These are phyloP conservation scores for Malurus cyaneus DNA, from an alignment of 2,113 vertebrate species.

Conservation along the genomic window DNA sequence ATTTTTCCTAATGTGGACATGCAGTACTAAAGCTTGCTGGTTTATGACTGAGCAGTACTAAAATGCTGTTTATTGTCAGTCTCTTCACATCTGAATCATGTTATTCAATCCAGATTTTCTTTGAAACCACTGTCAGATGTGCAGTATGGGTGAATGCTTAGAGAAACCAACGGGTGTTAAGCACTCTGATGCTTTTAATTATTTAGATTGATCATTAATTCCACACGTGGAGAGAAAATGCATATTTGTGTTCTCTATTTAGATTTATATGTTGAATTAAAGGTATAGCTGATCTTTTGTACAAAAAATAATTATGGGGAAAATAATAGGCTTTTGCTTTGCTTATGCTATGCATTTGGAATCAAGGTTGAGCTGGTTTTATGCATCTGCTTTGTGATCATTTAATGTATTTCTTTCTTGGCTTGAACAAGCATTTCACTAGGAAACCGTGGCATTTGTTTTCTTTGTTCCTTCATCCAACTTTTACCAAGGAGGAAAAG, in stretches of 20 bases:
- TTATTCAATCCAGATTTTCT: slow-evolving; percentile 71
- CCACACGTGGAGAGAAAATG: neutral
- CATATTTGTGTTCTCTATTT: neutral
- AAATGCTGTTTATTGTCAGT: slow-evolving; percentile 63
- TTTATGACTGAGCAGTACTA: slow-evolving; percentile 50
- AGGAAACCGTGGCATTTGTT: neutral
- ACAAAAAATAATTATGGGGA: neutral
- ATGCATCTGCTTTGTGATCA: neutral
- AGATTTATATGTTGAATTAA: neutral
- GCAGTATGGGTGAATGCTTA: slow-evolving; percentile 30
- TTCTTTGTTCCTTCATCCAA: neutral
- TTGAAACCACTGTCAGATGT: slow-evolving; percentile 59
- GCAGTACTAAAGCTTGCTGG: slow-evolving; percentile 32
- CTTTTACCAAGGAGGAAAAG: neutral
- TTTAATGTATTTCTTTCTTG: neutral
- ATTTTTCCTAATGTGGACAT: slow-evolving; percentile 57
- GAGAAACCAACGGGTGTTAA: slow-evolving; percentile 24
- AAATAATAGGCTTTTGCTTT: neutral
- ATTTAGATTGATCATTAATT: slow-evolving; percentile 27
- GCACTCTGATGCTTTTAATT: slow-evolving; percentile 27
- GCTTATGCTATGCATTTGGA: neutral
- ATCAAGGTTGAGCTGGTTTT: neutral
- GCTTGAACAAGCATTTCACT: neutral
- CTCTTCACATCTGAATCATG: slow-evolving; percentile 64
- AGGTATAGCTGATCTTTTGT: neutral